Percentiles rank a stretch among this genome's conserved stretches.
Evolutionary conservation across 2,113 vertebrate genomes (phyloP).

Genomic region (Entomyzon cyanotis): DNA sequence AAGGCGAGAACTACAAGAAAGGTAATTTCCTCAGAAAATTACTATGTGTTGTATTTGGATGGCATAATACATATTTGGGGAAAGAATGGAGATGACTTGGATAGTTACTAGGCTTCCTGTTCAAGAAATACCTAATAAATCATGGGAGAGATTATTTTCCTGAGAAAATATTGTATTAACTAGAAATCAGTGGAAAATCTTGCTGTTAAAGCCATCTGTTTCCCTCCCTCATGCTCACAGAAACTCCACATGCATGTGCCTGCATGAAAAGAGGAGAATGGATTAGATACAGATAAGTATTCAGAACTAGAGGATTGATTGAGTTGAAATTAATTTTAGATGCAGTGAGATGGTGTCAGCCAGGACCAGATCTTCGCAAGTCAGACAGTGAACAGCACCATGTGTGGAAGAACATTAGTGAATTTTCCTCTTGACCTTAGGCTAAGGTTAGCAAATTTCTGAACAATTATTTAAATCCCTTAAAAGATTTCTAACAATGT

Average conservation of each 20-base stretch:
- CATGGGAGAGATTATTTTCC: background rate
- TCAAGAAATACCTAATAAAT: constrained; percentile 46
- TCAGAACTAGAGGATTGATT: background rate
- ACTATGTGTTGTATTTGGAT: background rate
- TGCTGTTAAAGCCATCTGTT: constrained; percentile 53
- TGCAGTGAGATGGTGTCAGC: constrained; percentile 43
- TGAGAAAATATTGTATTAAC: constrained; percentile 44
- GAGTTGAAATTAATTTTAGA: constrained; percentile 51
- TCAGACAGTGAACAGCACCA: background rate
- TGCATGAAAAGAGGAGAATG: background rate
- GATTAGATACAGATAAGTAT: constrained; percentile 25
- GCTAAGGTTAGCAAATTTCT: background rate
- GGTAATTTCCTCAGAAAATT: background rate
- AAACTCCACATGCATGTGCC: background rate
- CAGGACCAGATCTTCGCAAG: constrained; percentile 39
- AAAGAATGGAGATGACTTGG: constrained; percentile 7
- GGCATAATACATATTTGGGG: background rate
- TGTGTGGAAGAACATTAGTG: background rate
- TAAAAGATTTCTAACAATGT: background rate
- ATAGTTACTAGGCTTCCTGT: background rate
- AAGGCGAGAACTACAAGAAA: background rate
- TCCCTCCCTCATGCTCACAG: constrained; percentile 2
- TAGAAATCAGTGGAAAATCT: constrained; percentile 26
- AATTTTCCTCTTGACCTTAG: constrained; percentile 7
- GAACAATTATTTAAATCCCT: background rate